Evolutionary conservation across 2,888 invertebrate species (phyloP).

Genomic region (Scrobipalpa atriplicella): DNA sequence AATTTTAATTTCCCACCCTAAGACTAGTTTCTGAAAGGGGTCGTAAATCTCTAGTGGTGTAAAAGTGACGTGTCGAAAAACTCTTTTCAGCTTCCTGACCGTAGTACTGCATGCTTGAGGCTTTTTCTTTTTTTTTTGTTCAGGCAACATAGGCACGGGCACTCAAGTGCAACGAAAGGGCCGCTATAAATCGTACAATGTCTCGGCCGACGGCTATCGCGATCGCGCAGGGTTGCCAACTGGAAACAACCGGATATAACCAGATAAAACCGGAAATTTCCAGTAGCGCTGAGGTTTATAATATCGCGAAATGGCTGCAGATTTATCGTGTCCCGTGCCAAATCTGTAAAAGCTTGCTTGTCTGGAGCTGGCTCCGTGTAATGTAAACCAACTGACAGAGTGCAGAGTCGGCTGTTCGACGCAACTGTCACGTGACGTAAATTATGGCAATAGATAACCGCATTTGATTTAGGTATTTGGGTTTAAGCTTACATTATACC

Average conservation of each 20-base stretch:
- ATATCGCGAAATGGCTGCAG: constrained; percentile 26
- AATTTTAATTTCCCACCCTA: constrained; percentile 21
- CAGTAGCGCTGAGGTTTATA: constrained; percentile 27
- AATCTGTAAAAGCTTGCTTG: constrained; percentile 26
- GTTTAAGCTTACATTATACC: no score
- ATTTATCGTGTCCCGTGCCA: constrained; percentile 27
- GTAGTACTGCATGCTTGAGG: background rate
- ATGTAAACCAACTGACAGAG: constrained; percentile 18
- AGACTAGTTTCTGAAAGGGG: constrained; percentile 13
- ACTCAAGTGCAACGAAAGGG: constrained; percentile 32
- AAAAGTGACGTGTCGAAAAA: constrained; percentile 25
- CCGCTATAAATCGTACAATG: constrained; percentile 31
- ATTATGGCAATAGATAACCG: constrained; percentile 5
- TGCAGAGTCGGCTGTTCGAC: constrained; percentile 12
- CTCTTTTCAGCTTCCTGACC: constrained; percentile 17
- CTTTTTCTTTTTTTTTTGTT: constrained; percentile 16
- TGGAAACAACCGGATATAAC: constrained; percentile 25
- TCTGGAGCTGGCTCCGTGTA: constrained; percentile 17
- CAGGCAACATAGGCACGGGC: constrained; percentile 16
- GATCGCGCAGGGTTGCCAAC: constrained; percentile 30
- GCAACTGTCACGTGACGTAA: constrained; percentile 1
- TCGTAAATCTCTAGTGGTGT: constrained; percentile 14
- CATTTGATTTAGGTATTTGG: background rate
- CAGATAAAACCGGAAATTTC: constrained; percentile 24
- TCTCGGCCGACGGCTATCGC: constrained; percentile 30